Evolutionary conservation across 1,140 invertebrate genomes (phyloP), one percentile per base, ranked within the genome.

Genomic region (Drosophila nebulosa): DNA sequence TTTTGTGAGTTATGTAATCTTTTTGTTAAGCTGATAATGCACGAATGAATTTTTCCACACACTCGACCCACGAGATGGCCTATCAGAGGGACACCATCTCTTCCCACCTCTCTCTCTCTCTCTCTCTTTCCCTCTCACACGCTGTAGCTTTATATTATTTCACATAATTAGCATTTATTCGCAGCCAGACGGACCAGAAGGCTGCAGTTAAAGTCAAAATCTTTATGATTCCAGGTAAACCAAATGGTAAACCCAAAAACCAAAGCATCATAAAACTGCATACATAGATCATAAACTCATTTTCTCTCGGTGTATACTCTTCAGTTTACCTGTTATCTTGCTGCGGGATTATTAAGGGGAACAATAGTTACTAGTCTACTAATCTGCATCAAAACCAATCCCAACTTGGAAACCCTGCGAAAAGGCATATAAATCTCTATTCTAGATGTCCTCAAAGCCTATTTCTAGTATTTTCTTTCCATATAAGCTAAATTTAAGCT

Each of bases 151-250:
- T 6, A 18, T 18, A 2, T 18, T 9, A 42, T n/a, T n/a, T n/a
- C n/a, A 21, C 18, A 42, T 7, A 42, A 42, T 42, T 42, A 42
- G 39, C 39, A 42, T 42, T 18, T 16, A 42, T 27, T 27, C 27
- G 4, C 6, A 16, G 6, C 6, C 16, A 46, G 39, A 46, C 39
- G n/a, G 67, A 32, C 4, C 26, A n/a, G 32, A 27, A 42, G 56
- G 63, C 42, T 70, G 74, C 79, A 67, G 67, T 75, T 42, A 69
- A 62, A 84, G 80, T 84, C 80, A 86, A 85, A 65, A 84, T 77
- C 68, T 86, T 86, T 85, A 84, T 84, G 80, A 67, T 65, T 32
- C 36, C 64, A 53, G 71, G 63, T 64, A 63, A 64, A 55, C 39
- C 14, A 42, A 42, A 42, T 35, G 18, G 10, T 27, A 21, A 14